Evolutionary conservation across 2,113 vertebrate genomes (phyloP), one percentile per base, ranked within the genome.

Genomic region (Nothocercus nigrocapillus): DNA sequence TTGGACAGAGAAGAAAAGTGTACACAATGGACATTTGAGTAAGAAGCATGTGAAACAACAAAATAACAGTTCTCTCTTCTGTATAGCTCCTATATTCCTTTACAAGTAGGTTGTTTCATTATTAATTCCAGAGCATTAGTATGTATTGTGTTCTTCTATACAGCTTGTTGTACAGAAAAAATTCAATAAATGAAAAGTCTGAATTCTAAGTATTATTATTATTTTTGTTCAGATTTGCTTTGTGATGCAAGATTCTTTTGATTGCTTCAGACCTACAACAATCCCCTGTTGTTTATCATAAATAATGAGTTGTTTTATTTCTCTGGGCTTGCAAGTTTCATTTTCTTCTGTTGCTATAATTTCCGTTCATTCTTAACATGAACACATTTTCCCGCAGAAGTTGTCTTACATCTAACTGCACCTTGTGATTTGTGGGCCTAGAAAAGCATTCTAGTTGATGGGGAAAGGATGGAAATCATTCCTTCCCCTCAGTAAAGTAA

Each of bases 251-350:
- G 90, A 96, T 93, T 96, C 89, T 92, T 96, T 92, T 96, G 97
- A 97, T 95, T 96, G 92, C 95, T 95, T 89, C 75, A 86, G 62
- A 89, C 81, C 90, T 94, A 90, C 92, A 88, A 95, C 67, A 89
- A 92, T 72, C 40, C 51, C 95, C 93, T 94, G 95, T 96, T 97
- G 95, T 97, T 97, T 96, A 91, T 89, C 78, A 89, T 96, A 97
- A 98, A 97, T 97, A 96, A 95, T 94, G 96, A 97, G 92, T 95
- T 89, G 82, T 82, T 94, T 91, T 96, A 93, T 97, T 97, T 96
- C 90, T 96, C 73, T 18, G 20, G 84, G 92, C 86, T 97, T 96
- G 97, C 63, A 96, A 96, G 96, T 94, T 96, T 95, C 91, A 96
- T 97, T 97, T 96, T 97, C 70, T 92, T 95, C 82, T 96, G 93